Evolutionary conservation across 2,797 vertebrate species (phyloP).

Genomic region (Pyrrhura leucotis): DNA sequence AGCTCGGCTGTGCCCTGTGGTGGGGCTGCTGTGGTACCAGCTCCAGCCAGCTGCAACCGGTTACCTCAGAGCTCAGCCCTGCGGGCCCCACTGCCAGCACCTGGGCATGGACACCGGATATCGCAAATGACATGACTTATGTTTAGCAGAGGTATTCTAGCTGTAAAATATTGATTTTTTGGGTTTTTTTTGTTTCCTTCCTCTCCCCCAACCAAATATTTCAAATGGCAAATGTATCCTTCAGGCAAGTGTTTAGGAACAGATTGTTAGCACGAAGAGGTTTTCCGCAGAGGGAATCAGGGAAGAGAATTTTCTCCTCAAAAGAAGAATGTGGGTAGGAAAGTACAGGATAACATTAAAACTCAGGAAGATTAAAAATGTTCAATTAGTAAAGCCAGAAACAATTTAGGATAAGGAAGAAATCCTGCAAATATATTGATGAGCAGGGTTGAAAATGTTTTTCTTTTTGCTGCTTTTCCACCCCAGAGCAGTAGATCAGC

Average conservation of each 20-base stretch:
- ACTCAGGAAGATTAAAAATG: slow-evolving; percentile 12
- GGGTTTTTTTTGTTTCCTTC: background rate
- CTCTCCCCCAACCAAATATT: background rate
- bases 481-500: background rate
- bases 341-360: slow-evolving; percentile 36
- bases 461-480: background rate
- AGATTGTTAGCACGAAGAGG: background rate
- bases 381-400: background rate
- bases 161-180: background rate
- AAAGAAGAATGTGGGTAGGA: slow-evolving; percentile 15
- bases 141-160: background rate
- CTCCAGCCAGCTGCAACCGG: fast-evolving
- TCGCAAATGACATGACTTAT: background rate
- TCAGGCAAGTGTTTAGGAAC: background rate
- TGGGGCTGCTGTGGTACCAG: fast-evolving
- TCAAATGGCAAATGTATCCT: slow-evolving; percentile 15
- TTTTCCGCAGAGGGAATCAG: background rate
- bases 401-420: background rate
- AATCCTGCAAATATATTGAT: background rate
- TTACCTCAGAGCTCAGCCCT: background rate
- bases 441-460: background rate
- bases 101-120: fast-evolving
- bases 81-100: fast-evolving
- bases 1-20: fast-evolving
- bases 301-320: slow-evolving; percentile 23